Evolutionary conservation across 2,888 invertebrate species (phyloP), one percentile per base, ranked within the genome.

Genomic region (Peribatodes rhomboidaria): DNA sequence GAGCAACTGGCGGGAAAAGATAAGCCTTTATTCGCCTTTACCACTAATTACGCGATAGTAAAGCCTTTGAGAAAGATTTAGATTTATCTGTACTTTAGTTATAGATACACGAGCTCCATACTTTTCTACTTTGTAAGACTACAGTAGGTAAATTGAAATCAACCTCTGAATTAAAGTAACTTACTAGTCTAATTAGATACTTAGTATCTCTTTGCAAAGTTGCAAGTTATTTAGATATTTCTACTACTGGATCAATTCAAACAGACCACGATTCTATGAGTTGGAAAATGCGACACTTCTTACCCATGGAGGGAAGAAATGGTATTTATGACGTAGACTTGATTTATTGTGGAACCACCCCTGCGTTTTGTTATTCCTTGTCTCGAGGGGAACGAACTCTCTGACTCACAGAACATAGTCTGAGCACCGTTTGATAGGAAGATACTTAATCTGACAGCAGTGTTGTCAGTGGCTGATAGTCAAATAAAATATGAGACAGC

Each of bases 221-320:
- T 14, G 16, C 7, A 41, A 41, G 16, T 9, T 37, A 13, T 37
- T 37, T 37, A 6, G 6, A n/a, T 47, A 10, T 31, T n/a, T n/a
- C 1, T 31, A 14, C 7, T 3, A 59, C 60, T 65, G 22, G 56
- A 56, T 18, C 33, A 33, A 46, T 47, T 4, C 11, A 56, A 65
- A 61, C 18, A 7, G 7, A 42, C 7, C 56, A 52, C n/a, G 14
- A 61, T 57, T 68, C 68, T 80, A 83, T 83, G 83, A 83, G 75
- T 81, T 78, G 83, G 83, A 83, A 83, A 83, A 83, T 79, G 83
- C 80, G 83, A 83, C 83, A 83, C 83, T 76, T 76, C 74, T 82
- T 83, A 81, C 80, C 74, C 75, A 73, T 71, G 59, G 71, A 73
- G 70, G 73, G 74, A 74, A 71, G 71, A 74, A 72, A 79, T 80